Percentiles rank a stretch among this genome's conserved stretches.
Evolutionary conservation across 2,888 invertebrate genomes (phyloP).

Genomic region (Drosophila melanosoma): DNA sequence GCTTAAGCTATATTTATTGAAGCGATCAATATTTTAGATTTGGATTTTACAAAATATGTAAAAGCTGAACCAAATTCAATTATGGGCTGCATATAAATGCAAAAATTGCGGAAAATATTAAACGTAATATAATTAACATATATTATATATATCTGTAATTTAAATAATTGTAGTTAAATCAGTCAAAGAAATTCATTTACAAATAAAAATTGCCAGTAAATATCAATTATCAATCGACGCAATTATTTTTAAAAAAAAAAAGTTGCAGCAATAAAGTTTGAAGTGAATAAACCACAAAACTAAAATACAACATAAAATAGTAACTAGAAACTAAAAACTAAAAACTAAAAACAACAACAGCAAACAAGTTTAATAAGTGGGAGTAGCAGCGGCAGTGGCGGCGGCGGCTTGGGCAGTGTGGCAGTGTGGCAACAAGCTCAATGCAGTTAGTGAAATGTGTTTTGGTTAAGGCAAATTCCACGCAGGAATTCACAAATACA

Average conservation of each 20-base stretch:
- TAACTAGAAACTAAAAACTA: background rate
- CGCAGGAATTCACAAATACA: constrained; percentile 66
- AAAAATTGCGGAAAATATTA: constrained; percentile 5
- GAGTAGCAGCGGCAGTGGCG: background rate
- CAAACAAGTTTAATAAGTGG: constrained; percentile 19
- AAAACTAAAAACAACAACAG: constrained; percentile 17
- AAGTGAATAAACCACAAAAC: constrained; percentile 14
- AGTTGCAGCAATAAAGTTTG: background rate
- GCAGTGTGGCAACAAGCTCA: constrained; percentile 47
- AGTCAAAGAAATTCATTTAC: constrained; percentile 1
- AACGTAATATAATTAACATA: constrained; percentile 6
- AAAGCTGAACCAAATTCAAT: constrained; percentile 7
- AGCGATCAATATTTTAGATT: constrained; percentile 1
- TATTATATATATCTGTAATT: background rate
- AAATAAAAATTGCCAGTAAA: constrained; percentile 11
- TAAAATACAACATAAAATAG: constrained; percentile 1
- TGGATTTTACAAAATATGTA: background rate
- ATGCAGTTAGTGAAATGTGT: constrained; percentile 76
- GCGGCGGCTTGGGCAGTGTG: background rate
- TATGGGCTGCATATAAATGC: constrained; percentile 3
- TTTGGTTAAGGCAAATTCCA: constrained; percentile 71
- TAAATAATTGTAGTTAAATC: background rate
- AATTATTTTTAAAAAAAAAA: constrained; percentile 9
- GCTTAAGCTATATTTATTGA: constrained; percentile 1
- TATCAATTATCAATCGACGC: constrained; percentile 27